Conservation (phyloP, 2,797 vertebrate genomes). For the Acipenser transmontanus region DNA sequence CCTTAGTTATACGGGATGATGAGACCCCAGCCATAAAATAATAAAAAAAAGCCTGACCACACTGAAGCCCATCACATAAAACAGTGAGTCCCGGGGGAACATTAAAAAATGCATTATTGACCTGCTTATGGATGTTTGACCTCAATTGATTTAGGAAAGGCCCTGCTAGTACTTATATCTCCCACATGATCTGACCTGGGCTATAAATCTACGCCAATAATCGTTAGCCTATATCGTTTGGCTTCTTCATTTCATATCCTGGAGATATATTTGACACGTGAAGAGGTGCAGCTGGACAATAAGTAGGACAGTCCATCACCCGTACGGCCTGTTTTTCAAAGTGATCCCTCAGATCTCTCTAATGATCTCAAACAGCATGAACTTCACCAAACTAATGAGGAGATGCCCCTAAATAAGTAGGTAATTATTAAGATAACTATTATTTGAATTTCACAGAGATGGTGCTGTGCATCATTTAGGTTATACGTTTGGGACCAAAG, state of each 20-base stretch:
- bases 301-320: background rate
- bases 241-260: background rate
- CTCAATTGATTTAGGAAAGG: conserved; percentile 5
- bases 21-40: background rate
- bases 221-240: background rate
- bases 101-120: conserved; percentile 10
- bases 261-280: background rate
- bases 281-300: background rate
- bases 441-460: too few species aligned
- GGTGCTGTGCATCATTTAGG: too few species aligned
- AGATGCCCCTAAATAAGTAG: background rate
- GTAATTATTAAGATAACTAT: too few species aligned
- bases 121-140: background rate
- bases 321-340: background rate
- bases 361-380: background rate
- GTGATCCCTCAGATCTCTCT: background rate
- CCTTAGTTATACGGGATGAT: background rate
- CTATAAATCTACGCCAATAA: conserved; percentile 6
- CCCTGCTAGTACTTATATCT: background rate
- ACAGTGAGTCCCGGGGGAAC: background rate
- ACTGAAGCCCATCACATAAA: background rate
- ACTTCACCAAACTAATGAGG: background rate
- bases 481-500: too few species aligned
- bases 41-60: background rate
- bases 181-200: background rate